Percentiles rank a stretch among this genome's conserved stretches.
Evolutionary conservation across 23 tunicate genomes (phyloP).

Genomic region (Botrylloides violaceus): DNA sequence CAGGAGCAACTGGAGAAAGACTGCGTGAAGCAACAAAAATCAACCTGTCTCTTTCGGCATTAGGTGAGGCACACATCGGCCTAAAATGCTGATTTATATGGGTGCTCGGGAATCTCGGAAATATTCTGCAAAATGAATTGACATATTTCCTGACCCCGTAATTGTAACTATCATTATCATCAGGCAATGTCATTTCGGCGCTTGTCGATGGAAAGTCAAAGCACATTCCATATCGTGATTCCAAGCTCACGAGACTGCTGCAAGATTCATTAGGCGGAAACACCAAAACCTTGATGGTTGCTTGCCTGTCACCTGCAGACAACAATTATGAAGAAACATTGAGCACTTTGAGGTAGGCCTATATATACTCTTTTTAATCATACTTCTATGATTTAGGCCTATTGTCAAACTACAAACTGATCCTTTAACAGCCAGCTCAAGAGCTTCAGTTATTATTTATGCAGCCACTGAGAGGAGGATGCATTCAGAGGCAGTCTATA

Average conservation of each 20-base stretch:
- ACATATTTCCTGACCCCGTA: too few relatives aligned
- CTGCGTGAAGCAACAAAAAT: constrained; percentile 98
- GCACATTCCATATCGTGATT: constrained; percentile 98
- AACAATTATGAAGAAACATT: constrained; percentile 98
- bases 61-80: constrained; percentile 27
- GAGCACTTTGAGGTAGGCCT: constrained; percentile 79
- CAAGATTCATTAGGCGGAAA: constrained; percentile 99
- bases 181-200: constrained; percentile 94
- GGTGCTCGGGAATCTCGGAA: too few relatives aligned
- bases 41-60: constrained; percentile 90
- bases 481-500: too few relatives aligned
- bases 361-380: not conserved
- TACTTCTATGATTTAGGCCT: not conserved
- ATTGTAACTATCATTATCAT: too few relatives aligned
- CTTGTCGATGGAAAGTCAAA: constrained; percentile 99
- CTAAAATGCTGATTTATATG: too few relatives aligned
- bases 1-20: constrained; percentile 99
- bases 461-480: too few relatives aligned
- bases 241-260: constrained; percentile 88
- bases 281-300: constrained; percentile 97
- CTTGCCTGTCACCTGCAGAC: constrained; percentile 95
- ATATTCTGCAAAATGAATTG: too few relatives aligned
- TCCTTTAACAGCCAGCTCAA: too few relatives aligned
- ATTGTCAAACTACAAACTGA: not conserved
- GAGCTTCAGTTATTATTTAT: too few relatives aligned